Percentiles rank a stretch among this genome's conserved stretches.
These are phyloP conservation scores for Caenorhabditis sp. DNA, from an alignment of 2,888 invertebrate genomes.

Conservation along the genomic window DNA sequence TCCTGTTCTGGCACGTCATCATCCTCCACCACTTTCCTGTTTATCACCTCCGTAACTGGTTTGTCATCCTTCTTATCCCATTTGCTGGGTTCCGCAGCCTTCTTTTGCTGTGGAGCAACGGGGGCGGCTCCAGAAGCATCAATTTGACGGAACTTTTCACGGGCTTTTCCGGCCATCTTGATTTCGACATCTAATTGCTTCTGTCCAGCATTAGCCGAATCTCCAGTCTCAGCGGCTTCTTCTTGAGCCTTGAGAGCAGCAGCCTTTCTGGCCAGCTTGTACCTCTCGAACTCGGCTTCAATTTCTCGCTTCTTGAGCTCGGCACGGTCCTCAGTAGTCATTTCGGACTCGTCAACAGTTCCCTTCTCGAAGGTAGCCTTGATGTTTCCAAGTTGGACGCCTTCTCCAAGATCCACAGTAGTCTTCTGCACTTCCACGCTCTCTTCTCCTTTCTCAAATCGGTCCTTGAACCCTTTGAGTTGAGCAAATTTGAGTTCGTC, in stretches of 20 bases:
- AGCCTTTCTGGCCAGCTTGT: slow-evolving; percentile 75
- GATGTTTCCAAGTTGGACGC: slow-evolving; percentile 74
- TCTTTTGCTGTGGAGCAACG: slow-evolving; percentile 59
- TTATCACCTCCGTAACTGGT: slow-evolving; percentile 75
- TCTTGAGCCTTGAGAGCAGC: slow-evolving; percentile 62
- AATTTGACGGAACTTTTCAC: slow-evolving; percentile 90
- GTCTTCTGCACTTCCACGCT: slow-evolving; percentile 67
- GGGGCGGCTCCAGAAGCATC: slow-evolving; percentile 83
- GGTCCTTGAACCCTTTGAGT: slow-evolving; percentile 76
- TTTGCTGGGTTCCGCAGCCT: slow-evolving; percentile 68
- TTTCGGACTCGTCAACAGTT: slow-evolving; percentile 66
- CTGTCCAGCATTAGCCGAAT: slow-evolving; percentile 63
- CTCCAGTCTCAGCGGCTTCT: slow-evolving; percentile 28
- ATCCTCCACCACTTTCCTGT: slow-evolving; percentile 64
- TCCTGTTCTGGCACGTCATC: slow-evolving; percentile 66
- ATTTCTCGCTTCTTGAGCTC: slow-evolving; percentile 77
- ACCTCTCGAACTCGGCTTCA: slow-evolving; percentile 77
- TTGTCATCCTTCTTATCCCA: slow-evolving; percentile 76
- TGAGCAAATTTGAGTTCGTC: slow-evolving; percentile 75
- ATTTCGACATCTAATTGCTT: slow-evolving; percentile 73
- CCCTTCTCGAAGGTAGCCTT: slow-evolving; percentile 77
- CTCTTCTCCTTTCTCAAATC: slow-evolving; percentile 75
- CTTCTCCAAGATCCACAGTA: slow-evolving; percentile 70
- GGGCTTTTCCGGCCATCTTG: slow-evolving; percentile 86
- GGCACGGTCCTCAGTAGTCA: slow-evolving; percentile 77